Evolutionary conservation across 2,797 vertebrate genomes (phyloP).

Genomic region (Sebastes trivittatus): DNA sequence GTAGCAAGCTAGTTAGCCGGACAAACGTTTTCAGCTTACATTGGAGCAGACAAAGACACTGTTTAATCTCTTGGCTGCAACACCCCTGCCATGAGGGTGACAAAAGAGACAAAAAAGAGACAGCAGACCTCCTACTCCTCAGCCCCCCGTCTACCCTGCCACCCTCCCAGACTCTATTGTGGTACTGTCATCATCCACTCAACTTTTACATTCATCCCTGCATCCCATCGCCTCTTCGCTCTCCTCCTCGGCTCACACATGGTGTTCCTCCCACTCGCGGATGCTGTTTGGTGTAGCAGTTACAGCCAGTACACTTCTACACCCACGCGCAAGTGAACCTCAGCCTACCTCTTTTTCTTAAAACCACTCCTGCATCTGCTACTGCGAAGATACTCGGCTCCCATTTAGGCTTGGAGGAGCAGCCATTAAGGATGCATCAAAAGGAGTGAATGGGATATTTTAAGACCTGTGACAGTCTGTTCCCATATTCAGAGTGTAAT

Average conservation of each 20-base stretch:
- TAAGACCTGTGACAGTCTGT: slow-evolving; percentile 54
- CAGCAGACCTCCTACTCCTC: not conserved
- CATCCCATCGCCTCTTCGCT: not conserved
- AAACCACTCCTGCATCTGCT: slow-evolving; percentile 51
- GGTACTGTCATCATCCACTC: slow-evolving; percentile 18
- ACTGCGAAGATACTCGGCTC: slow-evolving; percentile 6
- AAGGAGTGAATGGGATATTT: slow-evolving; percentile 62
- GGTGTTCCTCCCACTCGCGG: slow-evolving; percentile 70
- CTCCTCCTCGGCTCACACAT: slow-evolving; percentile 57
- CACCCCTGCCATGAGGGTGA: not conserved
- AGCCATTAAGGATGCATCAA: slow-evolving; percentile 27
- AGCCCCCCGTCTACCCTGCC: not conserved
- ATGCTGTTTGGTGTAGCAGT: slow-evolving; percentile 71
- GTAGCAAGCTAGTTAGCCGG: not conserved
- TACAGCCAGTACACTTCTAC: slow-evolving; percentile 67
- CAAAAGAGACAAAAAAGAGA: slow-evolving; percentile 7
- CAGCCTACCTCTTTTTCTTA: slow-evolving; percentile 46
- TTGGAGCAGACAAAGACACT: not conserved
- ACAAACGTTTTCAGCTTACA: not conserved
- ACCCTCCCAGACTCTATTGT: slow-evolving; percentile 11
- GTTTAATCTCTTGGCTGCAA: not conserved
- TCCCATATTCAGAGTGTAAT: slow-evolving; percentile 38
- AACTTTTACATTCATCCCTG: slow-evolving; percentile 22
- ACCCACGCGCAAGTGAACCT: slow-evolving; percentile 59
- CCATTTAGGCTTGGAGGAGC: slow-evolving; percentile 26